Conservation (phyloP, 1,140 invertebrate species). For the Gonioctena quinquepunctata region DNA sequence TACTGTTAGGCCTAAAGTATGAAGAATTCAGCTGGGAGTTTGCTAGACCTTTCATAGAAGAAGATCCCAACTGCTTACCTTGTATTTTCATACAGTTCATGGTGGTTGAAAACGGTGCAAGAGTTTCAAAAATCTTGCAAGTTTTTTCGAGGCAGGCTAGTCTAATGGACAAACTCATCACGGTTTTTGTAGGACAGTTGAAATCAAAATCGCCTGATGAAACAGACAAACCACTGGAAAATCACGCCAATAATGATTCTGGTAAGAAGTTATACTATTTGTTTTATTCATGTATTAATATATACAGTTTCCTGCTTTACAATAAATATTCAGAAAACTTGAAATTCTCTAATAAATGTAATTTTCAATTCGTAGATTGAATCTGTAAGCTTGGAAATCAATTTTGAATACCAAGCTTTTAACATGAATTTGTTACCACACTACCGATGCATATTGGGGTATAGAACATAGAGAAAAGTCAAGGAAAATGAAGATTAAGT, state of each 20-base stretch:
- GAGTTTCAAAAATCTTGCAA: slow-evolving; percentile 84
- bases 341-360: too few relatives aligned
- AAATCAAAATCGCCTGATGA: slow-evolving; percentile 57
- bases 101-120: slow-evolving; percentile 79
- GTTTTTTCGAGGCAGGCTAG: slow-evolving; percentile 88
- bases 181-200: slow-evolving; percentile 79
- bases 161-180: slow-evolving; percentile 90
- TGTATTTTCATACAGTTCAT: slow-evolving; percentile 89
- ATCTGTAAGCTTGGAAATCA: too few relatives aligned
- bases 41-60: slow-evolving; percentile 80
- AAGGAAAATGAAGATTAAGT: too few relatives aligned
- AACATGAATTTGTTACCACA: too few relatives aligned
- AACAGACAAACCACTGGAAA: slow-evolving; percentile 53
- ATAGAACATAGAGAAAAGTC: too few relatives aligned
- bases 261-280: slow-evolving; percentile 22
- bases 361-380: too few relatives aligned
- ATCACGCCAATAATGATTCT: slow-evolving; percentile 39
- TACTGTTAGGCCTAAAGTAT: slow-evolving; percentile 82
- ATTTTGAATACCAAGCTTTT: too few relatives aligned
- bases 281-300: neutral
- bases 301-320: too few relatives aligned
- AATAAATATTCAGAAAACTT: too few relatives aligned
- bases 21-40: slow-evolving; percentile 90
- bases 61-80: slow-evolving; percentile 84
- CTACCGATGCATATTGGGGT: too few relatives aligned